Percentiles rank a stretch among this genome's conserved stretches.
These are phyloP conservation scores for Dipodomys ordii DNA, from an alignment of 2,113 vertebrate genomes.

Conservation along the genomic window DNA sequence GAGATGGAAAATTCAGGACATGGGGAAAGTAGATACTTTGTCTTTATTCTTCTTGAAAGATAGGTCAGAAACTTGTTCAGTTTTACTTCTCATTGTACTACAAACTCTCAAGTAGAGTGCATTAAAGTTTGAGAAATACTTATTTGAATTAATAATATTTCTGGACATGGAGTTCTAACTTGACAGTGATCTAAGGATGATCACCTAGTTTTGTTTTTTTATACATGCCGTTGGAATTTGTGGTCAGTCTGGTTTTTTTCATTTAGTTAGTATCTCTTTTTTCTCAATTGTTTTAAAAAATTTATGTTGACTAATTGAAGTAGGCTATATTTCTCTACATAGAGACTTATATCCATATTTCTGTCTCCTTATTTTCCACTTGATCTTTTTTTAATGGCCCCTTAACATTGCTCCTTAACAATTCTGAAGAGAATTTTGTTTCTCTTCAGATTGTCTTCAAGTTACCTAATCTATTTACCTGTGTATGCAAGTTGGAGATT, in stretches of 20 bases:
- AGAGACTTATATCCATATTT: background rate
- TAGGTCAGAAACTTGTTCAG: background rate
- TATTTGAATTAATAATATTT: background rate
- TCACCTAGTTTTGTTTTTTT: background rate
- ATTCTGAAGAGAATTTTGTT: background rate
- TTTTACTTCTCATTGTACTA: background rate
- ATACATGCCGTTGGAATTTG: background rate
- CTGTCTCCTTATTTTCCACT: background rate
- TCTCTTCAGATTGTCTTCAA: background rate
- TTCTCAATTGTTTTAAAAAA: background rate
- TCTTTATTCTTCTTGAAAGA: background rate
- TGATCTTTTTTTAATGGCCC: background rate
- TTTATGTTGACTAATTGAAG: too few relatives aligned
- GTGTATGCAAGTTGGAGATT: background rate
- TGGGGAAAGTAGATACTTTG: background rate
- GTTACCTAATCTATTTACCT: background rate
- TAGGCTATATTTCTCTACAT: too few relatives aligned
- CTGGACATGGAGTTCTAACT: background rate
- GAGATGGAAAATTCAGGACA: background rate
- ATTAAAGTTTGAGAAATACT: background rate
- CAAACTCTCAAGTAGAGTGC: background rate
- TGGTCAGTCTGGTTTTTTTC: slow-evolving; percentile 10
- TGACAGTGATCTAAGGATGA: background rate
- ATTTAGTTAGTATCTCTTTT: background rate
- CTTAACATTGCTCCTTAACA: background rate